Evolutionary conservation across 2,888 invertebrate species (phyloP), one percentile per base, ranked within the genome.

Genomic region (Rhogogaster chlorosoma): DNA sequence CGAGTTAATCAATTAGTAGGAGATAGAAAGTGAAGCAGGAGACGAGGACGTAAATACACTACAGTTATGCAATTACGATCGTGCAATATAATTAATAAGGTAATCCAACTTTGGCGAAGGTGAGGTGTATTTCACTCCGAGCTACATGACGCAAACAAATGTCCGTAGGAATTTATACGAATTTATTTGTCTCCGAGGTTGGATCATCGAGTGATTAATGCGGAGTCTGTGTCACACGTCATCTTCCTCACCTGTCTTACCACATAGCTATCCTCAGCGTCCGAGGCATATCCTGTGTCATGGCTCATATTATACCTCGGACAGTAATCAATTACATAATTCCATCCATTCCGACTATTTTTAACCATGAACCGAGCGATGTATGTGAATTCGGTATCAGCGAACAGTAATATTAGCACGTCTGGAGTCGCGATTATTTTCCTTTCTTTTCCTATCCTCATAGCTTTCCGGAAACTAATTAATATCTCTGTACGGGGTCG

Each of bases 121-220:
- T 12, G 6, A 32, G 18, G 7, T 32, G 18, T 29, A 67, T 6
- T 61, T 22, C 26, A 26, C 2, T 61, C 0, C 61, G 2, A 26
- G 12, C 26, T 26, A 1, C 32, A 15, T 67, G 67, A 67, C 67
- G 15, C 15, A 18, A 15, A 67, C 67, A 67, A 67, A 67, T 67
- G 12, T 18, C 18, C 29, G 18, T 32, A 32, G 32, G 1, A 18
- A 67, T 32, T 67, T 32, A 32, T 67, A 67, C 22, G 67, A 67
- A 67, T 67, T 67, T 29, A 67, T 67, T 67, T 67, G 67, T 67
- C 67, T 67, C 67, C 67, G 67, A 67, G 0, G 32, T 67, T 67
- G 67, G 67, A 67, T 67, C 29, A 67, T 67, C 67, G 7, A 26
- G 12, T 32, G 67, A 67, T 32, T 67, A 29, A 32, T 67, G 67